Evolutionary conservation across 2,888 invertebrate species (phyloP), one percentile per base, ranked within the genome.

Genomic region (Parnassius apollo): DNA sequence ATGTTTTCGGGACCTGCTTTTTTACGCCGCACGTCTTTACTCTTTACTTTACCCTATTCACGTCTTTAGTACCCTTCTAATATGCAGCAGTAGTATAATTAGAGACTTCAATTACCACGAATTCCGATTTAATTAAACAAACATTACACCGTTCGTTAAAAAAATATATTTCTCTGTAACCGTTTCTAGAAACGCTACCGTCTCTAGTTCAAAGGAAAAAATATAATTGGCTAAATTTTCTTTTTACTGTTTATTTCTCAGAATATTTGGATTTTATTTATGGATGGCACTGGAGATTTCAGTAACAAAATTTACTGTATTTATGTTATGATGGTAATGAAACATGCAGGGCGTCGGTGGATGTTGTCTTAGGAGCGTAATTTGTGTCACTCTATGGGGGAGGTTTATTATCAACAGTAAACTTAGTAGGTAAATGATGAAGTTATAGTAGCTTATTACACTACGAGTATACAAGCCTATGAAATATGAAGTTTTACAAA

Each of bases 101-200:
- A 57, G 52, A 18, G 18, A 18, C 12, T 18, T 57, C 57, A 61
- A 61, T 61, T 61, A 61, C 61, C 45, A 52, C 61, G 56, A 57
- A 61, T 61, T 61, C 52, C 52, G 45, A 12, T 11, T 56, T 57
- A 56, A 61, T 61, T 51, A 61, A 61, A 57, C 56, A 56, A 56
- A 61, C 61, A 56, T 50, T 35, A 50, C 50, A 44, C 42, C 18
- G 49, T 11, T 9, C 49, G 44, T 50, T 55, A 9, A n/a, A 51
- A 50, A 61, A 51, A 51, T 44, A 56, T 56, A 42, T 51, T 57
- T 35, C 59, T 55, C 55, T 55, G 60, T 51, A 51, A 45, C 25
- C 18, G 53, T 62, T 53, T 57, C 42, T 22, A 57, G 62, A 57
- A 62, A 62, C 12, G 18, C 46, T 45, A 52, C 13, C 48, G 22